These are phyloP conservation scores for Stigmatopora argus DNA, from an alignment of 2,113 vertebrate genomes.

Conservation along the genomic window DNA sequence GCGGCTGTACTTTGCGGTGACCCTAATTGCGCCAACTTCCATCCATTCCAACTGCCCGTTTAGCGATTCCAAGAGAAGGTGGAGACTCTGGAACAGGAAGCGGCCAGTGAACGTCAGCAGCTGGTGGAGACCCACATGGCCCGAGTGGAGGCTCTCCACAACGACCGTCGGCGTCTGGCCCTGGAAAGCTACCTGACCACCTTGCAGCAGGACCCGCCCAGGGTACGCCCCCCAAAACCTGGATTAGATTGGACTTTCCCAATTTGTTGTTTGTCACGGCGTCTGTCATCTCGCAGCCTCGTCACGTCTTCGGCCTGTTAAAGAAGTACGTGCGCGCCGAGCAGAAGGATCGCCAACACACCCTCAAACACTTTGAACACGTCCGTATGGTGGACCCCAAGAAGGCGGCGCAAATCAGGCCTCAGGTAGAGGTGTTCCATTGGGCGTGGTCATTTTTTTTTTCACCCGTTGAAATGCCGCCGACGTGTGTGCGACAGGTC, in stretches of 20 bases:
- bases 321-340: constrained; percentile 97
- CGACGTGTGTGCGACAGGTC: constrained; percentile 67
- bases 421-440: constrained; percentile 74
- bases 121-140: constrained; percentile 98
- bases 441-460: too few species aligned
- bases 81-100: constrained; percentile 93
- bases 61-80: constrained; percentile 99
- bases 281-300: constrained; percentile 70
- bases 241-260: too few species aligned
- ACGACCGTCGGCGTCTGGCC: constrained; percentile 88
- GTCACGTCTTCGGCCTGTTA: constrained; percentile 91
- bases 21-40: too few species aligned
- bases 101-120: constrained; percentile 91
- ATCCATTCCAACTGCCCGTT: background rate
- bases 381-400: constrained; percentile 97
- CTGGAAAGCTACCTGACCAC: constrained; percentile 94
- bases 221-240: constrained; percentile 20
- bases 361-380: constrained; percentile 93
- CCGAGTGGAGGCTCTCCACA: constrained; percentile 92
- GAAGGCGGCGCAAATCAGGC: constrained; percentile 96
- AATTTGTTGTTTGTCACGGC: too few species aligned
- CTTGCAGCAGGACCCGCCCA: constrained; percentile 80
- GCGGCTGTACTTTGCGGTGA: too few species aligned
- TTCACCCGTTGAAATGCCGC: background rate
- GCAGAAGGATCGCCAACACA: constrained; percentile 96